Base-by-base conservation (phyloP, 2,113 vertebrate genomes). In the Sus scrofa region DNA sequence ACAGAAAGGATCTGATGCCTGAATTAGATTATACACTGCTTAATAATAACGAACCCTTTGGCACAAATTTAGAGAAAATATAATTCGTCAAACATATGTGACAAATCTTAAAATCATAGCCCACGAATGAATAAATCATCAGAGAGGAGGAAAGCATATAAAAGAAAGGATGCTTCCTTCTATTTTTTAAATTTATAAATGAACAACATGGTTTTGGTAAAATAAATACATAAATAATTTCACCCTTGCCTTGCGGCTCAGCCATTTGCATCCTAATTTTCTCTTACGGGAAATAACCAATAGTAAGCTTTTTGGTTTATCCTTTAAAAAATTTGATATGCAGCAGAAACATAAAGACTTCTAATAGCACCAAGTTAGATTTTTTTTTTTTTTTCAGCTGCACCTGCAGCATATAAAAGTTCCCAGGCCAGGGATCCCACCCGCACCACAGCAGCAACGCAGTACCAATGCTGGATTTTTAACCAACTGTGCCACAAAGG, bases 61-160 rank as follows among this genome's bases (percentile, higher is more conserved):
- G 50, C 63, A 32, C 50, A 85, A 68, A 78, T 63, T 96, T 87
- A 85, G 39, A 86, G n/a, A 95, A 89, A 96, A 84, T 56, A 8
- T 10, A 26, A 82, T 84, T 60, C 92, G 87, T 90, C 44, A 74
- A 58, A 86, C 70, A 20, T 50, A 60, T 39, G 56, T 75, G 73
- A 44, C 54, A 62, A 50, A 56, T 85, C 10, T 39, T 56, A 90
- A 96, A 86, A 58, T n/a, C 19, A 44, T 4, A 93, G 34, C 20
- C 67, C 92, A 70, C 6, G 44, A 65, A 79, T 85, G 18, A 50
- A 11, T 24, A 95, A 86, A 62, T 75, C 84, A 89, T 50, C 32
- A 44, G 30, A 9, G 54, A 62, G 22, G 20, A 84, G 39, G 1
- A 62, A 88, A 86, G 52, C 62, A 71, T 60, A n/a, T 77, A 15